Base-by-base conservation (phyloP, 2,113 vertebrate genomes). In the Onychostoma macrolepis region DNA sequence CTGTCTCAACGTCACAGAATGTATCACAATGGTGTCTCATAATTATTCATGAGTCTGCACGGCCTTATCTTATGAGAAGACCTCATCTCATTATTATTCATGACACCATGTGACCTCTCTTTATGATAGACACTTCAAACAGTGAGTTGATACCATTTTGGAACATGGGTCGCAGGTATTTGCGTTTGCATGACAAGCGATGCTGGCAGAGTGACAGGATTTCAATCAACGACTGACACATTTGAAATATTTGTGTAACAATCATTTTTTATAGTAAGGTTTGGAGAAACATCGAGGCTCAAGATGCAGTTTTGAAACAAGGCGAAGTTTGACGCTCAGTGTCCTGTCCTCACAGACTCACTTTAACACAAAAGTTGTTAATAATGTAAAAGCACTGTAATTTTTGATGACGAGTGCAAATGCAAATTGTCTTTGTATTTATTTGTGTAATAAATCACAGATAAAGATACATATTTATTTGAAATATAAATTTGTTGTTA, bases 121-220 rank as follows among this genome's bases (percentile, higher is more conserved):
- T n/a, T 80, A n/a, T 41, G 78, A 80, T 80, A 38, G 48, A 6
- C 78, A 80, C 11, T 80, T 80, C 33, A 80, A 80, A 38, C 6
- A 61, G 24, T n/a, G 36, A 80, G 33, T 26, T 61, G 78, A 41
- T 80, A 38, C 30, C 17, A 80, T 24, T 38, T 38, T 80, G 30
- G 28, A 80, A 61, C 48, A 78, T 53, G 76, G 76, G 5, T 78
- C 45, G 78, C 30, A 58, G 11, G 28, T 80, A 4, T 58, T 38
- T 9, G 1, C 19, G 28, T 36, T 19, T 36, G 10, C 26, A 56
- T 80, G 28, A 19, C 50, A 36, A 13, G 19, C 19, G 9, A 38
- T 24, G 53, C 53, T 80, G 78, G 38, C 53, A 80, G 78, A 36
- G 33, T 24, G 78, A 80, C 78, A 63, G 78, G 56, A 4, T 80